A percentile compares a stretch with the other conserved stretches of the same genome.
These are phyloP conservation scores for Phasianus colchicus DNA, from an alignment of 2,113 vertebrate species.

Conservation along the genomic window DNA sequence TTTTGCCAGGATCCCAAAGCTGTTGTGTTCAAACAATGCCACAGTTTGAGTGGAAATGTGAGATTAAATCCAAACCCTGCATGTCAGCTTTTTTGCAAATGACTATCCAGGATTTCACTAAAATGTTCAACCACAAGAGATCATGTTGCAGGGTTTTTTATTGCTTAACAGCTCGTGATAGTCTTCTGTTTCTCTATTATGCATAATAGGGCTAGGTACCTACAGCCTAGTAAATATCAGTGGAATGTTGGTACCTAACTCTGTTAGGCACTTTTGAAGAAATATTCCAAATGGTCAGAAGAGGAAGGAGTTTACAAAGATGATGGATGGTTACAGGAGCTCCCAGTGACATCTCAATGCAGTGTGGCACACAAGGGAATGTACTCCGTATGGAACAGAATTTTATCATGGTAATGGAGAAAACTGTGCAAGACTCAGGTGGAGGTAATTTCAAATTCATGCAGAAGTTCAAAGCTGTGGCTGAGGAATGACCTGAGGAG, in stretches of 20 bases:
- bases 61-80: constrained; percentile 65
- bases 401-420: background rate
- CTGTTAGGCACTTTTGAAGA: background rate
- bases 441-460: background rate
- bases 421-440: background rate
- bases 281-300: background rate
- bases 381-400: background rate
- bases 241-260: background rate
- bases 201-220: background rate
- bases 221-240: background rate
- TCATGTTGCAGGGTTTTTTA: constrained; percentile 41
- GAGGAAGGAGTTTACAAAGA: background rate
- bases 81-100: constrained; percentile 61
- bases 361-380: background rate
- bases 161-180: constrained; percentile 54
- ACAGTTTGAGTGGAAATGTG: constrained; percentile 68
- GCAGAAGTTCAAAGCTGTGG: background rate
- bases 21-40: constrained; percentile 66
- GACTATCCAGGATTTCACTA: constrained; percentile 69
- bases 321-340: background rate
- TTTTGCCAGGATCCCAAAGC: constrained; percentile 64
- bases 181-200: constrained; percentile 13
- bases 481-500: background rate
- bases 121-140: constrained; percentile 58
- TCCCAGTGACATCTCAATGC: background rate